Base-by-base conservation (phyloP, 2,797 vertebrate genomes). In the Tokudaia muenninki region DNA sequence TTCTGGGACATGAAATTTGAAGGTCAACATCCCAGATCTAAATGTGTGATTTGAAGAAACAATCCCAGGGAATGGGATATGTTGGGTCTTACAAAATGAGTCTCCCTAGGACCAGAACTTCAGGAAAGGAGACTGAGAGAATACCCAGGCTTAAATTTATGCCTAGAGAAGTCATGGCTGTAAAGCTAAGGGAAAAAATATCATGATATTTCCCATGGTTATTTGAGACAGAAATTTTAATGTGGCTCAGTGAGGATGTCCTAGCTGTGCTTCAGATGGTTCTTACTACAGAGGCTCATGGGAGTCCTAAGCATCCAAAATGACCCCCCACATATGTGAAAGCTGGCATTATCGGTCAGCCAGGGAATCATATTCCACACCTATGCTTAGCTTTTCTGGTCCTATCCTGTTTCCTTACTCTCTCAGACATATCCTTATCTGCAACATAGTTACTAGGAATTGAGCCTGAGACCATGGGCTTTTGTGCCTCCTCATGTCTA, bases 281-380 rank as follows among this genome's bases (percentile, higher is more conserved):
- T 10, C 21, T 14, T 12, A 0, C 7, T 65, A 13, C 9, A 31
- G 55, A 78, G 29, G 26, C 7, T 57, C 0, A 2, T 0, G 6
- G 19, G 26, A 21, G 9, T 31, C 34, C 34, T 17, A 34, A 65
- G 16, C 16, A 59, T 41, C 57, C 7, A 22, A 67, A 34, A 10
- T 0, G 31, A 13, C 19, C 10, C 50, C n/a, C 0, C 21, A 24
- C 63, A 75, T 16, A 52, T 29, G 8, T 2, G 72, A n/a, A 65
- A 50, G 31, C 65, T 61, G 31, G 21, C 55, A 22, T 57, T 91
- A 55, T 26, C 17, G 75, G 21, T 41, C 16, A 47, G 9, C 1
- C 11, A 9, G 6, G 3, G n/a, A 89, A 31, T 55, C n/a, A 57
- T 7, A 55, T 79, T 59, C 22, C 16, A 31, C 0, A 29, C 6